Percentiles rank a stretch among this genome's conserved stretches.
Evolutionary conservation across 2,888 invertebrate genomes (phyloP).

Genomic region (Lycocerus yunnanus): DNA sequence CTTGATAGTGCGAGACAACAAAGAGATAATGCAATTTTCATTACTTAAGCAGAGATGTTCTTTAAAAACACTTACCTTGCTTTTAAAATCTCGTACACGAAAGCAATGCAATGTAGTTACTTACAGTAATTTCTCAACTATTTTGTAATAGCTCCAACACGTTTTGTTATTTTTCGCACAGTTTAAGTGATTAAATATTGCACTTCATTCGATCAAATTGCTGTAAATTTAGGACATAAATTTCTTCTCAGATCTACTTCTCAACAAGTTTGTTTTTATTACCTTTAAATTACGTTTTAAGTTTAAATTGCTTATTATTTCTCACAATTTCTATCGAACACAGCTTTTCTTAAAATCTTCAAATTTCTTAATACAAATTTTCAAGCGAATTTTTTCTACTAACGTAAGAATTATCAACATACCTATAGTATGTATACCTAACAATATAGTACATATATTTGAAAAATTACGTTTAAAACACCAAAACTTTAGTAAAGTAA

Average conservation of each 20-base stretch:
- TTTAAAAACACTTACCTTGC: conserved; percentile 18
- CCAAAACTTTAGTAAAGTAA: too few relatives aligned
- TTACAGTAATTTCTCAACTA: not conserved
- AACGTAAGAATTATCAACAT: too few relatives aligned
- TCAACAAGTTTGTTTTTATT: not conserved
- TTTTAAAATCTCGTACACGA: conserved; percentile 16
- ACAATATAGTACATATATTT: too few relatives aligned
- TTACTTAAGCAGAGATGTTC: not conserved
- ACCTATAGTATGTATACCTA: too few relatives aligned
- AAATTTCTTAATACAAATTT: too few relatives aligned
- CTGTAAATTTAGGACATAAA: not conserved
- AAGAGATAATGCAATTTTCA: not conserved
- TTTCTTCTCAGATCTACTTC: not conserved
- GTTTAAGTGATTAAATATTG: not conserved
- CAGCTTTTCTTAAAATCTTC: too few relatives aligned
- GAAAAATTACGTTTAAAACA: too few relatives aligned
- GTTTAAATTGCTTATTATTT: too few relatives aligned
- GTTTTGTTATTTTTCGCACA: not conserved
- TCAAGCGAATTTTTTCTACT: too few relatives aligned
- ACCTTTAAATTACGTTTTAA: too few relatives aligned
- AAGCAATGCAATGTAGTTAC: not conserved
- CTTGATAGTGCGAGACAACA: not conserved
- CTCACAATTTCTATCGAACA: too few relatives aligned
- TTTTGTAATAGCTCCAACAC: not conserved
- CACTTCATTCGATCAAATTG: not conserved